Conservation (phyloP, 2,797 vertebrate genomes). For the Neopelma chrysocephalum region DNA sequence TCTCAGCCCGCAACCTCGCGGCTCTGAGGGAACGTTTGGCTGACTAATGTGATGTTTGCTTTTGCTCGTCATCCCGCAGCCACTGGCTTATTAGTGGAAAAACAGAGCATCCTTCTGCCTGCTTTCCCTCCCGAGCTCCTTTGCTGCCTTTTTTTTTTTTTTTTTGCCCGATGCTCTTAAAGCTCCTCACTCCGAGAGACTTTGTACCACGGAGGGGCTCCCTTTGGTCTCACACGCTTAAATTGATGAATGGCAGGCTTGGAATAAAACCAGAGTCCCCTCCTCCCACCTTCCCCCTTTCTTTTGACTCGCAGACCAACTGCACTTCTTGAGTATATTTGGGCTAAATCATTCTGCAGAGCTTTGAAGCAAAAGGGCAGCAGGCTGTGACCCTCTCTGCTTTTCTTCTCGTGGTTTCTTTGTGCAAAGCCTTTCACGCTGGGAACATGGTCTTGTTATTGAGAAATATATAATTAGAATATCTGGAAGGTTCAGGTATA, state of each 20-base stretch:
- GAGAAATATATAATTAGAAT: neutral
- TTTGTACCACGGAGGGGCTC: neutral
- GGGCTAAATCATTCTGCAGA: neutral
- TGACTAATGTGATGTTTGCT: neutral
- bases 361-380: neutral
- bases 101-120: neutral
- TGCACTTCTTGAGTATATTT: neutral
- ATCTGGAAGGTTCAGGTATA: neutral
- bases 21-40: neutral
- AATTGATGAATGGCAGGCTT: neutral
- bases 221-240: accelerated
- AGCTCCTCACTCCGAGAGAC: neutral
- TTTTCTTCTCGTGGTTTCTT: neutral
- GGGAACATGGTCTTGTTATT: neutral
- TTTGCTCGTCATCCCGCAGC: neutral
- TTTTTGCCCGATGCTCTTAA: neutral
- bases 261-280: neutral
- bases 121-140: neutral
- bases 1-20: neutral
- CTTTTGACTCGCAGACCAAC: neutral
- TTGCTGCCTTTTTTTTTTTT: neutral
- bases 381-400: neutral
- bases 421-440: neutral
- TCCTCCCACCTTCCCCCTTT: neutral
- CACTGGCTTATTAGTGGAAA: neutral